phyloP scores from a whole-genome alignment of 2,888 invertebrate species.

The Pseudeuparius sepicola region DNA sequence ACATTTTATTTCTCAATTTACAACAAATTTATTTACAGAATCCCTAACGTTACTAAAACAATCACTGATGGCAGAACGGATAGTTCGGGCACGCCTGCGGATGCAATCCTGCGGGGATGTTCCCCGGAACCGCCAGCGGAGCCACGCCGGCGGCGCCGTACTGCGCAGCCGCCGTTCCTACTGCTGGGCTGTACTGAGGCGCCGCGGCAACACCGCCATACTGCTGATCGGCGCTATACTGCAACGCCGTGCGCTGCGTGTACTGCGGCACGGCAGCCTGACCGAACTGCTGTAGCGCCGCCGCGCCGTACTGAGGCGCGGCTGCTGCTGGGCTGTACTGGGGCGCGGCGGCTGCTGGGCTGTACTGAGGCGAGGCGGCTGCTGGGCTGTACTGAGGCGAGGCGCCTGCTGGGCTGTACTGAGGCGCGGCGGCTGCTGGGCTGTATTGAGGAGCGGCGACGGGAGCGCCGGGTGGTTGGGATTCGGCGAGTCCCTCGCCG shows the following conservation, averaged over 20 bases:
- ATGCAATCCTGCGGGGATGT: constrained; percentile 31
- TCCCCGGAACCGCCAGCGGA: constrained; percentile 25
- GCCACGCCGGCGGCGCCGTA: constrained; percentile 4
- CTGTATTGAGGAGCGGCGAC: constrained; percentile 27
- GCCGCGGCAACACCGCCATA: constrained; percentile 8
- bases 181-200: constrained; percentile 17
- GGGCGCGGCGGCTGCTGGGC: constrained; percentile 5
- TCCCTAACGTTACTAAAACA: too few relatives aligned
- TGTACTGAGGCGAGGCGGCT: too few relatives aligned
- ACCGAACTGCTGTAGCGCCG: too few relatives aligned
- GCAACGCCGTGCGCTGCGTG: background rate
- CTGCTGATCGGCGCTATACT: background rate
- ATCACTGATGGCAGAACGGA: constrained; percentile 34
- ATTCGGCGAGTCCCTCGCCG: constrained; percentile 39
- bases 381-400: too few relatives aligned
- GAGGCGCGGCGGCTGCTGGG: constrained; percentile 20
- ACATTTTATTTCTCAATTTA: too few relatives aligned
- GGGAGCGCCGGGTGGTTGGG: constrained; percentile 35
- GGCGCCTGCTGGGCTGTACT: constrained; percentile 14
- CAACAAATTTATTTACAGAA: too few relatives aligned
- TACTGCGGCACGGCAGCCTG: constrained; percentile 1
- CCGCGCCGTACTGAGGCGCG: background rate
- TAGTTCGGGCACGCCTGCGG: constrained; percentile 32
- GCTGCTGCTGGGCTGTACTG: constrained; percentile 14
- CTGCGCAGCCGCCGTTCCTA: constrained; percentile 14